Evolutionary conservation across 2,888 invertebrate genomes (phyloP), one percentile per base, ranked within the genome.

Genomic region (Molanna angustata): DNA sequence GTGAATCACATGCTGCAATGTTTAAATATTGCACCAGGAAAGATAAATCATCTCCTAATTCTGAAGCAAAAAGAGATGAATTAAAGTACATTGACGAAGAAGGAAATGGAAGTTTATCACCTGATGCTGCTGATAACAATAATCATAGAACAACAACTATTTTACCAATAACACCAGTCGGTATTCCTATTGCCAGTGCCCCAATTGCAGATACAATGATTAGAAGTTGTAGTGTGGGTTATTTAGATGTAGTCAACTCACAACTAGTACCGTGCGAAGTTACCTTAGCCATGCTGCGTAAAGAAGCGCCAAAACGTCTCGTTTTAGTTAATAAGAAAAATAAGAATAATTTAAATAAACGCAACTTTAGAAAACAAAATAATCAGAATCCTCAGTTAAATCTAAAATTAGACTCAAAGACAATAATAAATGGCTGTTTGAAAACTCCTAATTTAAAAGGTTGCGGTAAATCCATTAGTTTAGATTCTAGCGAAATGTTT

Each of bases 221-320:
- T 1, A 77, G 92, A 21, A 91, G 91, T 66, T 91, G 92, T 68
- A 92, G 92, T 69, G 92, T 92, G 2, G 92, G 93, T 0, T 92
- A 90, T 66, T 74, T 94, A 61, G 92, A 93, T 66, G 78, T 88
- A 58, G 89, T 92, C 3, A 90, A 90, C 62, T 82, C 84, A 1
- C 84, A 84, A 63, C 78, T 86, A 61, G 81, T 88, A 17, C 87
- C 87, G 42, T 85, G 85, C 33, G 88, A 88, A 64, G 85, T 88
- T 45, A 84, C 86, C 9, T 64, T 88, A 37, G 79, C 83, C 1
- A 84, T 88, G 65, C 69, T 90, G 21, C 77, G 86, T 11, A 86
- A 85, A 56, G 88, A 89, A 61, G 85, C 88, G 1, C 89, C 89
- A 0, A 86, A 90, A 61, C 79, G 90, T 2, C 73, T 91, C 20